Base-by-base conservation (phyloP, 2,113 vertebrate genomes). In the Stegastes partitus region DNA sequence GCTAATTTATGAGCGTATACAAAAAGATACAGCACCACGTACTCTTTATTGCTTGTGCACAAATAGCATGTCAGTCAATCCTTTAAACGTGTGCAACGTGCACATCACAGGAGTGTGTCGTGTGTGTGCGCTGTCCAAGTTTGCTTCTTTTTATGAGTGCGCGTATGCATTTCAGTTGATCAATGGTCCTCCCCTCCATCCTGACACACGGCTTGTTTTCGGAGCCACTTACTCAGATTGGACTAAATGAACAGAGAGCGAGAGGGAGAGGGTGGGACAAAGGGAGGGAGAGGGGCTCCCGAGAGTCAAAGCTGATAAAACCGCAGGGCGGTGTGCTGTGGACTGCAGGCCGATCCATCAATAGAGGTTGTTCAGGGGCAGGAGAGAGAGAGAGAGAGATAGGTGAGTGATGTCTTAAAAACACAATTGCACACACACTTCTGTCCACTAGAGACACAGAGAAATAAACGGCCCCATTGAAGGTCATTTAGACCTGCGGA, bases 201-300 rank as follows among this genome's bases (percentile, higher is more conserved):
- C 50, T 80, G 58, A 68, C 63, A 58, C 5, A 2, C 44, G 23
- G 63, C 55, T 79, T 63, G 54, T 86, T 85, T 57, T 37, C 55
- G 68, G 19, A 83, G 31, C 84, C 75, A 84, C 84, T 88, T 88
- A 83, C 28, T 55, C 74, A 81, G 79, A 87, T 82, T 70, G 73
- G 39, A 54, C 56, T 70, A 54, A 76, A 83, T 62, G 64, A 71
- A 72, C 47, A 59, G 22, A 37, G 10, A 49, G 54, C 21, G 16
- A 57, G 63, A 12, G 18, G 15, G 53, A 25, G 18, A 51, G 63
- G 15, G 50, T 19, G 18, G 18, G 53, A 39, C 0, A 9, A 61
- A 74, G 37, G 15, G 23, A 49, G 39, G 11, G 42, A 51, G 55
- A 25, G 51, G 5, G 25, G 62, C 14, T 45, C 0, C 4, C 7